Base-by-base conservation (phyloP, 2,888 invertebrate genomes). In the Apotomis turbidana region DNA sequence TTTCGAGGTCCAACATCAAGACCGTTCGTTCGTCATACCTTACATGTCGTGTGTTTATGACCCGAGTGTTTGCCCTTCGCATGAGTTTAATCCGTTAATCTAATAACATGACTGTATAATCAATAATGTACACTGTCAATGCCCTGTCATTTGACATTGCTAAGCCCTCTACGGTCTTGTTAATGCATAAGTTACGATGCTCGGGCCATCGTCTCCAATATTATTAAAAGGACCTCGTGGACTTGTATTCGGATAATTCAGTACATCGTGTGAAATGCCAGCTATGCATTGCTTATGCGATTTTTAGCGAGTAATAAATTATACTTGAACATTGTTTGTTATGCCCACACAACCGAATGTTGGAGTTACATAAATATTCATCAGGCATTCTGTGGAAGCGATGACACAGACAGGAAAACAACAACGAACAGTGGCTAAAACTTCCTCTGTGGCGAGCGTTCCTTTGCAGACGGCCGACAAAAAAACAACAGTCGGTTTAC, bases 351-450 rank as follows among this genome's bases (percentile, higher is more conserved):
- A 75, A 75, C 69, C 74, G 61, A 64, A 69, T 71, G 71, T 68
- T 60, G 69, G 73, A 71, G 73, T 76, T 73, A 63, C 70, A 78
- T 75, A 74, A 73, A 76, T 78, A 79, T 77, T 78, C 76, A 78
- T 78, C 75, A 71, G 77, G 70, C 76, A 81, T 82, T 80, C 79
- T 80, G 79, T 78, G 78, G 79, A 78, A 78, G 75, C 77, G 76
- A 76, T 81, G 77, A 74, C 75, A 71, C 75, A 75, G 75, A 78
- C 83, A 83, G 85, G 85, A 85, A 85, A 85, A 81, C 81, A 82
- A 83, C 83, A 81, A 81, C 83, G 81, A 78, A 79, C 80, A 72
- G 77, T 71, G 79, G 79, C 79, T 72, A 78, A 78, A 78, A 78
- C 80, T 82, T 84, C 85, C 83, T 84, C 74, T 77, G 77, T 73